phyloP scores from a whole-genome alignment of 2,113 vertebrate genomes.

The Gambusia affinis region DNA sequence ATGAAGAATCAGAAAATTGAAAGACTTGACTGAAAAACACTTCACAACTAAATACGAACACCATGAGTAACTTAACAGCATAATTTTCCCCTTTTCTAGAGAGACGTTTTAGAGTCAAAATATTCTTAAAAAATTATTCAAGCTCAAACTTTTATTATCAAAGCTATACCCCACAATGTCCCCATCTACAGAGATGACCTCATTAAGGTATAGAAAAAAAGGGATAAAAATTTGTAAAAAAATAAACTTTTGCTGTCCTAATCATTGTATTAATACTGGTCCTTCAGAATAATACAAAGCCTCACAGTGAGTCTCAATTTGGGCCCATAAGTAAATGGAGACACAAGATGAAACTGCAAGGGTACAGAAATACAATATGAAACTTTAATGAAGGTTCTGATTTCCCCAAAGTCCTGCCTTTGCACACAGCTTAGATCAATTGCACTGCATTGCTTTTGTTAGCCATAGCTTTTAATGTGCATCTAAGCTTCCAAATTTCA shows the following conservation, averaged over 20 bases:
- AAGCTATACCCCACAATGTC: neutral
- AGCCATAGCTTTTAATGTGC: conserved; percentile 59
- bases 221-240: too few relatives aligned
- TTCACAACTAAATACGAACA: neutral
- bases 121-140: too few relatives aligned
- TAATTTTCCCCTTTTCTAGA: neutral
- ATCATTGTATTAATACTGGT: conserved; percentile 26
- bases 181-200: neutral
- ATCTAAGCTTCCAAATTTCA: conserved; percentile 39
- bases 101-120: neutral
- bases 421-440: conserved; percentile 69
- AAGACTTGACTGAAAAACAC: neutral
- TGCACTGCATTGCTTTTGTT: conserved; percentile 50
- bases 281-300: conserved; percentile 33
- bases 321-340: conserved; percentile 63
- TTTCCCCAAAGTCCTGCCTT: conserved; percentile 73
- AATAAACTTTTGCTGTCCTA: conserved; percentile 5
- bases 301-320: conserved; percentile 47
- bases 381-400: conserved; percentile 79
- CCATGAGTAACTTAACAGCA: neutral
- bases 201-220: neutral
- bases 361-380: conserved; percentile 72
- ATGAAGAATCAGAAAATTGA: neutral
- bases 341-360: conserved; percentile 68
- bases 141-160: neutral